Percentiles rank a stretch among this genome's conserved stretches.
Evolutionary conservation across 2,888 invertebrate genomes (phyloP).

Genomic region (Troides aeacus): DNA sequence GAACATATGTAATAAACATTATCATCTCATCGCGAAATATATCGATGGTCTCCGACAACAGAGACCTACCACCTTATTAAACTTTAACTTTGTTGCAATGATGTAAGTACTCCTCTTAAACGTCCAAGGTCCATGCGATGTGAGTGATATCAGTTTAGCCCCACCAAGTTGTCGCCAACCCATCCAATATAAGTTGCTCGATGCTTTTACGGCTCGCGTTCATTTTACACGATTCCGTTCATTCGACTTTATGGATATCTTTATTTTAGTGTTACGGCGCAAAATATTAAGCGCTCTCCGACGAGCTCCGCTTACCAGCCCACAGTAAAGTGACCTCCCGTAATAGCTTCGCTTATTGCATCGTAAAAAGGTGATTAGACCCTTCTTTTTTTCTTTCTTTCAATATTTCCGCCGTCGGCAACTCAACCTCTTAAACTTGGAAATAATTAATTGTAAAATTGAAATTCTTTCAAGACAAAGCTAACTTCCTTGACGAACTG

Average conservation of each 20-base stretch:
- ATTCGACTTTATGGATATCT: constrained; percentile 60
- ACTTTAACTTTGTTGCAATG: too few species aligned
- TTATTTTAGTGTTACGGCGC: constrained; percentile 68
- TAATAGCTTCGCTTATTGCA: constrained; percentile 58
- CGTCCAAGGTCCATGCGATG: too few species aligned
- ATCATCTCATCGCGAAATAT: too few species aligned
- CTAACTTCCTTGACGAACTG: constrained; percentile 12
- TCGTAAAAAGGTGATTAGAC: constrained; percentile 62
- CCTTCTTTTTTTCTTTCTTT: constrained; percentile 36
- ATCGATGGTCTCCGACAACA: too few species aligned
- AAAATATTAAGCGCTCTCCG: constrained; percentile 57
- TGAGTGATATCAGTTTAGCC: not conserved
- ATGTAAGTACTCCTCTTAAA: too few species aligned
- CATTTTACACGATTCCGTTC: constrained; percentile 50
- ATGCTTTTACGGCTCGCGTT: constrained; percentile 33
- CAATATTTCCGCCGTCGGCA: constrained; percentile 41
- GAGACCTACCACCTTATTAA: too few species aligned
- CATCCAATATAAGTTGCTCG: constrained; percentile 31
- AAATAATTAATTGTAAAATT: constrained; percentile 48
- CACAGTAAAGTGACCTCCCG: constrained; percentile 59
- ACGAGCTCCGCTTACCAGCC: constrained; percentile 47
- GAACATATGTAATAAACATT: too few species aligned
- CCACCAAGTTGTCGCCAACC: not conserved
- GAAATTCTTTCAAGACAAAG: constrained; percentile 42
- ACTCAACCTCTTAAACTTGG: constrained; percentile 39